Evolutionary conservation across 1,140 invertebrate genomes (phyloP).

Genomic region (Bombus haemorrhoidalis): DNA sequence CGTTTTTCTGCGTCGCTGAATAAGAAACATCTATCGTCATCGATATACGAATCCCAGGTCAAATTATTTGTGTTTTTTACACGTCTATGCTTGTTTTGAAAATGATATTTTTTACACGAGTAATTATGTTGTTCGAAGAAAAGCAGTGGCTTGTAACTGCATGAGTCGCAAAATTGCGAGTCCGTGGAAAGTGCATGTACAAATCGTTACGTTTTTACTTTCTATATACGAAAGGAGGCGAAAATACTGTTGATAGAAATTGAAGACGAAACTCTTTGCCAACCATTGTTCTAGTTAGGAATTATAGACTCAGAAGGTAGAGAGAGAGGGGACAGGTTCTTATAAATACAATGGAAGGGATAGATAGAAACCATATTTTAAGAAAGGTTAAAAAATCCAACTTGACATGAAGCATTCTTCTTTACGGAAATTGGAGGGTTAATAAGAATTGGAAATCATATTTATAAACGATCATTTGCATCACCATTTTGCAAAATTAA

Average conservation of each 20-base stretch:
- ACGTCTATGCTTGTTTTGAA: not conserved
- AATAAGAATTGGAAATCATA: too few relatives aligned
- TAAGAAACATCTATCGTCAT: not conserved
- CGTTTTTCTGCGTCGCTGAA: not conserved
- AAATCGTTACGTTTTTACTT: slow-evolving; percentile 4
- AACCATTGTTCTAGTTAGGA: too few relatives aligned
- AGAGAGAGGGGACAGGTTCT: too few relatives aligned
- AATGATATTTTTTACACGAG: not conserved
- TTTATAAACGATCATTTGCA: not conserved
- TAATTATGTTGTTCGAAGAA: not conserved
- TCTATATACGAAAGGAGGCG: not conserved
- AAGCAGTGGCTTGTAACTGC: not conserved
- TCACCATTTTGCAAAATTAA: not conserved
- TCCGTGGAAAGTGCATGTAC: not conserved
- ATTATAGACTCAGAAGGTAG: too few relatives aligned
- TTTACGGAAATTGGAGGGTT: too few relatives aligned
- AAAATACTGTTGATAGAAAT: not conserved
- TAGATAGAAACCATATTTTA: too few relatives aligned
- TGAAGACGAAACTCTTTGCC: not conserved
- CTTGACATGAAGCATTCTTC: not conserved
- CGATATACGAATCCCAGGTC: not conserved
- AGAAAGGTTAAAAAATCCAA: too few relatives aligned
- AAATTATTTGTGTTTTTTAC: not conserved
- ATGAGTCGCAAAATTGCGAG: not conserved
- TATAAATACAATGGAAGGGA: too few relatives aligned